Evolutionary conservation across 2,113 vertebrate species (phyloP).

Genomic region (Ptilonorhynchus violaceus): DNA sequence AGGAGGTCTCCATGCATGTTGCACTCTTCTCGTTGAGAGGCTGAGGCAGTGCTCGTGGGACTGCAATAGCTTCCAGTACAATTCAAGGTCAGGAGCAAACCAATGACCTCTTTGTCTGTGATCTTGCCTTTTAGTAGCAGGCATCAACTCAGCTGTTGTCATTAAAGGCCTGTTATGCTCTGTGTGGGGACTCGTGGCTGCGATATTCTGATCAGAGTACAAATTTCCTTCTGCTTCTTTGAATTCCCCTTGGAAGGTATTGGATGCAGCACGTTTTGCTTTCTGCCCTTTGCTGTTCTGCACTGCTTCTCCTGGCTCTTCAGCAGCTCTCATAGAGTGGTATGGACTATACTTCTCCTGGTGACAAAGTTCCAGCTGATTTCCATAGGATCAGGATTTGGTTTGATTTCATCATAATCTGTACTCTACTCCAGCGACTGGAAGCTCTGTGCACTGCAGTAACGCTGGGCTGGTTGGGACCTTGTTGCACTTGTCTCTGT

Average conservation of each 20-base stretch:
- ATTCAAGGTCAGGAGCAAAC: background rate
- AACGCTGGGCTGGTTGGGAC: background rate
- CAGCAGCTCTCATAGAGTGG: background rate
- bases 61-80: background rate
- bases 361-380: background rate
- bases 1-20: background rate
- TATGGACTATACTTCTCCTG: background rate
- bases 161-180: background rate
- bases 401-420: background rate
- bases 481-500: background rate
- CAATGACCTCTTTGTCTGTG: background rate
- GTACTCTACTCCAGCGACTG: background rate
- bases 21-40: background rate
- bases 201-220: background rate
- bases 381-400: background rate
- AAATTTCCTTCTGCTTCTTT: background rate
- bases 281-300: background rate
- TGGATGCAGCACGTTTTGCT: background rate
- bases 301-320: background rate
- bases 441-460: background rate
- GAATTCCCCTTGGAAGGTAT: background rate
- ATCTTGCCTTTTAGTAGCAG: background rate
- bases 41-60: background rate
- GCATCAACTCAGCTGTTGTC: background rate
- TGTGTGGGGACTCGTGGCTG: background rate